A percentile compares a stretch with the other conserved stretches of the same genome.
These are phyloP conservation scores for Stomorhina lunata DNA, from an alignment of 2,888 invertebrate species.

Conservation along the genomic window DNA sequence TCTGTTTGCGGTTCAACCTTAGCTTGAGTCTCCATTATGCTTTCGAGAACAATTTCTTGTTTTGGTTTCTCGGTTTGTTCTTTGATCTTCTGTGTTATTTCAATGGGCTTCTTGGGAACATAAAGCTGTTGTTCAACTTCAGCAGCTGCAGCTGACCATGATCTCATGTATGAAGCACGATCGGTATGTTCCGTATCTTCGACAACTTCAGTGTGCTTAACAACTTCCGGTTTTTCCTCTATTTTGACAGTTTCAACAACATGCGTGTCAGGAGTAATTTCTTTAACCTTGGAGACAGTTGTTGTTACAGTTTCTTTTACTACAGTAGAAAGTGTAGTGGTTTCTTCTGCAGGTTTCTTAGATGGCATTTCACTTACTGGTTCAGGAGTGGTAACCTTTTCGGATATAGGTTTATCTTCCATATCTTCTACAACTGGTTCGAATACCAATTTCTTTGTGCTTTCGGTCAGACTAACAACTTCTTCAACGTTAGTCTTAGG, in stretches of 20 bases:
- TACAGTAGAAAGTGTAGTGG: background rate
- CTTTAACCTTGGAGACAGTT: background rate
- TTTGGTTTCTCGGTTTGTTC: background rate
- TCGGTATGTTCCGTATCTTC: background rate
- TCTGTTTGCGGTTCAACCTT: too few relatives aligned
- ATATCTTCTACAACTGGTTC: background rate
- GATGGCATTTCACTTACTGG: background rate
- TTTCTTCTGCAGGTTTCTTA: background rate
- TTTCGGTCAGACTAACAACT: too few relatives aligned
- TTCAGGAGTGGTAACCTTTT: too few relatives aligned
- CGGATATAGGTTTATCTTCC: background rate
- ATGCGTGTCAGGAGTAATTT: background rate
- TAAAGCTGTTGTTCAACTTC: constrained; percentile 52
- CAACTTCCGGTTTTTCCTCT: background rate
- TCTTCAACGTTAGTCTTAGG: too few relatives aligned
- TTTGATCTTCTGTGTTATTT: background rate
- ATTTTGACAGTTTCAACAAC: background rate
- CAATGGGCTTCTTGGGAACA: background rate
- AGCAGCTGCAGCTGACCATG: constrained; percentile 55
- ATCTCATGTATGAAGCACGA: constrained; percentile 51
- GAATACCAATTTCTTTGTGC: too few relatives aligned
- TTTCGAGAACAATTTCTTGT: too few relatives aligned
- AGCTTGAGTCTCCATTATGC: too few relatives aligned
- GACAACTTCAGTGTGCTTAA: background rate
- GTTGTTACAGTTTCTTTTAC: background rate